Base-by-base conservation (phyloP, 2,797 vertebrate genomes). In the Crocidura indochinensis region DNA sequence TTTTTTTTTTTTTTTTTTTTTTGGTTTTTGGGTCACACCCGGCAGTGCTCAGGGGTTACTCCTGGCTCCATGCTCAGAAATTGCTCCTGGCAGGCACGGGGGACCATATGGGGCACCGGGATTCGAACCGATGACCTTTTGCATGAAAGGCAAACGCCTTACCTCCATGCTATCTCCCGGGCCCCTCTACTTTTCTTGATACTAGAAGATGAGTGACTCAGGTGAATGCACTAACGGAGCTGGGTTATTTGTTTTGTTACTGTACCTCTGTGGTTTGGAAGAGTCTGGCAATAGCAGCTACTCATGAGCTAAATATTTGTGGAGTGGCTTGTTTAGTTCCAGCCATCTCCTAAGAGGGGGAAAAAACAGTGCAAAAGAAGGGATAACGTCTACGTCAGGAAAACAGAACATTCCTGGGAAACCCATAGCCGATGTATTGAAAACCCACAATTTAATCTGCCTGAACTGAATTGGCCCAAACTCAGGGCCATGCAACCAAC, bases 181-280 rank as follows among this genome's bases (percentile, higher is more conserved):
- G n/a, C n/a, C n/a, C n/a, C 38, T 31, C 20, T 69, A 47, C 27
- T 91, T 75, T 72, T 56, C 53, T 67, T 26, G 6, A 20, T 64
- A 20, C 60, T 26, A 19, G 20, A 24, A 6, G 60, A 44, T 51
- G 24, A 38, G 38, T 38, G 38, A 38, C 11, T 4, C 27, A 11
- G 5, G 47, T 24, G 4, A 2, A 1, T 0, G 8, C 2, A 29
- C n/a, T 65, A 19, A 3, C 20, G 29, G 6, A 56, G 15, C 19
- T 53, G 62, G 47, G 4, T 1, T 20, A 7, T 44, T 29, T 71
- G 44, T 69, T 68, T 65, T 51, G 4, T 11, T 53, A 71, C 19
- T 15, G 0, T 64, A 69, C 49, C 49, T 49, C 5, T 2, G 0
- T 0, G 22, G 17, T 65, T 89, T 38, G 26, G 67, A 87, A 62